These are phyloP conservation scores for Pelecanoides urinatrix DNA, from an alignment of 2,113 vertebrate species.

Conservation along the genomic window DNA sequence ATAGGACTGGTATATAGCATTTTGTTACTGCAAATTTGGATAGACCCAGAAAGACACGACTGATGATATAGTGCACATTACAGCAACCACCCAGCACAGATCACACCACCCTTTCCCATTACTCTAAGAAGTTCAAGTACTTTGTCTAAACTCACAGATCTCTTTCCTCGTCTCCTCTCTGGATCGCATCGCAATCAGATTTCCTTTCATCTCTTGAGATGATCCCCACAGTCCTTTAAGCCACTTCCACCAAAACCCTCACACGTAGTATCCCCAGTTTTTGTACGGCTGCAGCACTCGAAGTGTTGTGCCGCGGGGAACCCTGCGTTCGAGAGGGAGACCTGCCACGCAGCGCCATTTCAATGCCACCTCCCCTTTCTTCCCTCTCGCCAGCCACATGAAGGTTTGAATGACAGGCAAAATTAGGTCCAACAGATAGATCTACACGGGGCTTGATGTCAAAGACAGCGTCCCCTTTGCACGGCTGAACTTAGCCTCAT, in stretches of 20 bases:
- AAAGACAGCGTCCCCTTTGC: background rate
- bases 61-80: background rate
- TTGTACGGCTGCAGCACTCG: background rate
- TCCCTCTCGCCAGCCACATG: background rate
- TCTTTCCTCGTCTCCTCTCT: background rate
- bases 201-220: background rate
- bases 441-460: accelerated
- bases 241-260: background rate
- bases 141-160: background rate
- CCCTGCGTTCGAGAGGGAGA: accelerated
- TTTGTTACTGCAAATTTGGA: too few relatives aligned
- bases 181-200: background rate
- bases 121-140: too few relatives aligned
- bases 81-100: background rate
- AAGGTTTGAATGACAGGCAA: background rate
- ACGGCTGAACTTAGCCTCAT: accelerated
- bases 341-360: too few relatives aligned
- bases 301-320: accelerated
- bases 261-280: accelerated
- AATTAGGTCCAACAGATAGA: too few relatives aligned
- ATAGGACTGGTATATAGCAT: background rate
- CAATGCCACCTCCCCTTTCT: accelerated
- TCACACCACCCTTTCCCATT: background rate
- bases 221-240: background rate
- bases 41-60: background rate